Evolutionary conservation across 1,140 invertebrate species (phyloP).

Genomic region (Pseudomyrmex concolor): DNA sequence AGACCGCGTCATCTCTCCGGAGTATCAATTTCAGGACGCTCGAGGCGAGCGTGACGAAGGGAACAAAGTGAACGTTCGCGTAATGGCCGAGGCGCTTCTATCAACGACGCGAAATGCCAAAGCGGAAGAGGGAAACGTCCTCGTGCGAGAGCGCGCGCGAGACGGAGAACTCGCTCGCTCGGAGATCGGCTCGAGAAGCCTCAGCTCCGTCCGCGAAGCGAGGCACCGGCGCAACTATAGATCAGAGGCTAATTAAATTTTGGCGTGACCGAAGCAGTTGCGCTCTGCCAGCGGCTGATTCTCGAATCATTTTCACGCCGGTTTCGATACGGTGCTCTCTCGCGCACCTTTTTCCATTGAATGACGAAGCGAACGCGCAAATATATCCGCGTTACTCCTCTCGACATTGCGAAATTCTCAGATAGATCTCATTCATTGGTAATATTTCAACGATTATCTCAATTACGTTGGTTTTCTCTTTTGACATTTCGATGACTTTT

Average conservation of each 20-base stretch:
- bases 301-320: conserved; percentile 72
- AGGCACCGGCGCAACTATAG: conserved; percentile 44
- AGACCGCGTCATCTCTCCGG: conserved; percentile 11
- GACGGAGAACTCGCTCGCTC: neutral
- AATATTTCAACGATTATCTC: neutral
- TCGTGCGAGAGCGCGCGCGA: neutral
- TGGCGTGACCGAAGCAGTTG: conserved; percentile 64
- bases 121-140: conserved; percentile 12
- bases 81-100: conserved; percentile 20
- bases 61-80: conserved; percentile 49
- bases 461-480: no score
- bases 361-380: conserved; percentile 1
- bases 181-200: neutral
- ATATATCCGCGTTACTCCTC: neutral
- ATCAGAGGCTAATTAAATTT: conserved; percentile 73
- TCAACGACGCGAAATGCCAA: conserved; percentile 15
- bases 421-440: neutral
- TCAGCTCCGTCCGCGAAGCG: neutral
- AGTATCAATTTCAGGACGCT: conserved; percentile 61
- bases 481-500: no score
- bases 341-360: neutral
- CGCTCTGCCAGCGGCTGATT: conserved; percentile 57
- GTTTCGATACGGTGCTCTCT: conserved; percentile 58
- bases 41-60: conserved; percentile 43
- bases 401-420: neutral